These are phyloP conservation scores for Caerostris extrusa DNA, from an alignment of 1,140 invertebrate genomes.

Conservation along the genomic window DNA sequence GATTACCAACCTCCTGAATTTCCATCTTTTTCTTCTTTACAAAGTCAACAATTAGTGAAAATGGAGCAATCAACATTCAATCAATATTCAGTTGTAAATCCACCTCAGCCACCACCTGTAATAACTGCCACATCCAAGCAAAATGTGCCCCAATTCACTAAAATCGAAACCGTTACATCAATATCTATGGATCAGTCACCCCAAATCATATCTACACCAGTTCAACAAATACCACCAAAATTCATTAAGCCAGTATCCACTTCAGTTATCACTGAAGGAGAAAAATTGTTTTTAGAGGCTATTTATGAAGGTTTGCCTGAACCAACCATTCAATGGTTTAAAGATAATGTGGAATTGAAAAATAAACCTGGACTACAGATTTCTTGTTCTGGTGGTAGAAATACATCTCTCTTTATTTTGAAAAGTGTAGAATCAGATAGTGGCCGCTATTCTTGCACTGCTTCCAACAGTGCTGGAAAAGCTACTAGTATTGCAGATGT, in stretches of 20 bases:
- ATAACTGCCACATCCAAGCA: not conserved
- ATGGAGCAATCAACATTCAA: conserved; percentile 44
- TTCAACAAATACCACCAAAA: conserved; percentile 85
- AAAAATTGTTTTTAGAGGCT: conserved; percentile 89
- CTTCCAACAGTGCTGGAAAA: conserved; percentile 88
- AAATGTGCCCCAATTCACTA: not conserved
- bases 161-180: not conserved
- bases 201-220: not conserved
- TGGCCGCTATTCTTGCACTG: conserved; percentile 88
- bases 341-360: conserved; percentile 86
- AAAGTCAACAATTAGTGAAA: conserved; percentile 66
- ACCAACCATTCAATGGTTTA: conserved; percentile 90
- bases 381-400: conserved; percentile 86
- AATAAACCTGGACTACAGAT: conserved; percentile 81
- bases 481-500: conserved; percentile 87
- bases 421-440: conserved; percentile 86
- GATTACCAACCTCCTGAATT: conserved; percentile 67
- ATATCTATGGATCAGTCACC: not conserved
- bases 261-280: conserved; percentile 87
- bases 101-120: not conserved
- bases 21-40: conserved; percentile 59
- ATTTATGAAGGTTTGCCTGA: conserved; percentile 87
- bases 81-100: not conserved
- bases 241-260: conserved; percentile 90
- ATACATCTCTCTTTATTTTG: conserved; percentile 87